Conservation (phyloP, 2,888 invertebrate species). For the Calliopum simillimum region DNA sequence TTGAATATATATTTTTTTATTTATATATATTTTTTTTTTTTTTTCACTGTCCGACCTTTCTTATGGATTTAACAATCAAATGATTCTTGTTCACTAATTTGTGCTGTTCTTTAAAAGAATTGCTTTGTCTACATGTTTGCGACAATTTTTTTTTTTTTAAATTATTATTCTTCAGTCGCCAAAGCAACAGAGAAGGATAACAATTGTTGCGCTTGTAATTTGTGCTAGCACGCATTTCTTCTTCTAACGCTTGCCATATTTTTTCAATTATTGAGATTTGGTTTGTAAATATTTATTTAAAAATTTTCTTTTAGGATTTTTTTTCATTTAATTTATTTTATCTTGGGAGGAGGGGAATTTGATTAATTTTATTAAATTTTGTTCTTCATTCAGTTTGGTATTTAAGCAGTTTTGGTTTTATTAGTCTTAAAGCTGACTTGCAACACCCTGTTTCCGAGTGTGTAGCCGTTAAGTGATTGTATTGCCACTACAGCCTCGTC, state of each 20-base stretch:
- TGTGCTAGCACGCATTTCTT: constrained; percentile 14
- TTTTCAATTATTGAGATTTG: neutral
- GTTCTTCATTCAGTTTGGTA: neutral
- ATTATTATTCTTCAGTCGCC: constrained; percentile 1
- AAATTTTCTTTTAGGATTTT: constrained; percentile 18
- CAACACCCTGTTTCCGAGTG: constrained; percentile 92
- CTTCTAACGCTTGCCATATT: constrained; percentile 8
- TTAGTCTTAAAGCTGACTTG: constrained; percentile 98
- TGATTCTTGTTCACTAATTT: constrained; percentile 21
- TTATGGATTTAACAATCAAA: neutral
- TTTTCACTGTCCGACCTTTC: neutral
- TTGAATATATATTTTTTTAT: constrained; percentile 11
- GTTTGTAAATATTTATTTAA: constrained; percentile 28
- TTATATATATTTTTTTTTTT: neutral
- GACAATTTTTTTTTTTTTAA: constrained; percentile 10
- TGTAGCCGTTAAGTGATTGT: constrained; percentile 95
- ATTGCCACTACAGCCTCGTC: constrained; percentile 97
- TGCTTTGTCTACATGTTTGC: neutral
- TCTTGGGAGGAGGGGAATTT: neutral
- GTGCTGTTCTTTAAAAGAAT: constrained; percentile 8
- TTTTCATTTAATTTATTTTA: constrained; percentile 5
- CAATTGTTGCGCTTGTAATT: neutral
- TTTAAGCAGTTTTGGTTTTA: constrained; percentile 77
- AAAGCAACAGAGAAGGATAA: neutral
- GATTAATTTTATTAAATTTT: neutral